Evolutionary conservation across 2,888 invertebrate genomes (phyloP).

Genomic region (Ptycholaimellus sp.): DNA sequence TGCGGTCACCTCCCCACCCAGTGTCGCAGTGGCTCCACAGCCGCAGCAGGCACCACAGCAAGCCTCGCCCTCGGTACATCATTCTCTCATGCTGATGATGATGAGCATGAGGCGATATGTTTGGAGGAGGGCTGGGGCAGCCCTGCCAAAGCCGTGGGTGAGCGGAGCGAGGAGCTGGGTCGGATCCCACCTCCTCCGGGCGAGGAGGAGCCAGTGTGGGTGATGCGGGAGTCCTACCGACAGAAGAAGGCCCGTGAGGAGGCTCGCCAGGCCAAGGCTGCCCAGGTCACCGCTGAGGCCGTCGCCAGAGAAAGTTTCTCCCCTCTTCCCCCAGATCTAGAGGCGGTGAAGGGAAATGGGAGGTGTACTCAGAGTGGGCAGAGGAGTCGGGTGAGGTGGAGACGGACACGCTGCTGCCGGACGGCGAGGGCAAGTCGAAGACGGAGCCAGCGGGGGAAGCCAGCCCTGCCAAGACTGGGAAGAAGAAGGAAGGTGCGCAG

Average conservation of each 20-base stretch:
- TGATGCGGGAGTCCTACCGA: too few species aligned
- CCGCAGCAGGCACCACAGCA: too few species aligned
- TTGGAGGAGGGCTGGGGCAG: not conserved
- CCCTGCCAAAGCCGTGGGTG: not conserved
- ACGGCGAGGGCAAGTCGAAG: not conserved
- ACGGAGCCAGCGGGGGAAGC: slow-evolving; percentile 8
- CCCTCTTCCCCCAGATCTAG: too few species aligned
- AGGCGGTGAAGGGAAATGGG: too few species aligned
- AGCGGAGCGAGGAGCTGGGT: slow-evolving; percentile 12
- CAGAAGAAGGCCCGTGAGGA: slow-evolving; percentile 8
- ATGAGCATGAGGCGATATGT: too few species aligned
- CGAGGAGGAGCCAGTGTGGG: slow-evolving; percentile 18
- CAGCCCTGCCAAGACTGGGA: slow-evolving; percentile 5
- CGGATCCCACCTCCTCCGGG: slow-evolving; percentile 8
- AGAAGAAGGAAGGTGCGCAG: slow-evolving; percentile 19
- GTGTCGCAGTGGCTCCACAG: too few species aligned
- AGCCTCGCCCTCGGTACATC: too few species aligned
- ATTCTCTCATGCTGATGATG: too few species aligned
- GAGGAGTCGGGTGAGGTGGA: slow-evolving; percentile 40
- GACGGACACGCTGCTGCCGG: slow-evolving; percentile 45
- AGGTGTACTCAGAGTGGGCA: too few species aligned
- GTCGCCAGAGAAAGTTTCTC: too few species aligned
- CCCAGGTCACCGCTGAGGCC: too few species aligned
- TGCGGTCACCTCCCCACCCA: too few species aligned
- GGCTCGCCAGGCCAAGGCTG: not conserved